Evolutionary conservation across 2,888 invertebrate species (phyloP).

Genomic region (Papilio demoleus): DNA sequence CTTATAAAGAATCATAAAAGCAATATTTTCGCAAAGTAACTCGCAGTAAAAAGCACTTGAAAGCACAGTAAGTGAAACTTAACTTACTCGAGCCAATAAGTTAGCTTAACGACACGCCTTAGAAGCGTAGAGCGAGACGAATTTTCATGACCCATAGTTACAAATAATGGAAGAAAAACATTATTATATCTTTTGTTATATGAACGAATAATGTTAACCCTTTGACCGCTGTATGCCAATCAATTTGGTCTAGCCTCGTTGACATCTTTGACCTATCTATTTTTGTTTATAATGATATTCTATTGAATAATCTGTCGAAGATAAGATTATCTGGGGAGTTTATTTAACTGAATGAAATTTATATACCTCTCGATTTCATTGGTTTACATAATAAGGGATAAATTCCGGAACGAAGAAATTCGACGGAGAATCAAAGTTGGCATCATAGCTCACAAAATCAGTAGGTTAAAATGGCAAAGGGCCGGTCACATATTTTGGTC

Average conservation of each 20-base stretch:
- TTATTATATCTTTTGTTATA: constrained; percentile 52
- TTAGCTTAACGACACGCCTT: constrained; percentile 59
- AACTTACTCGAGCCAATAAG: constrained; percentile 56
- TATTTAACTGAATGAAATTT: too few species aligned
- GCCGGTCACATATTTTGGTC: too few species aligned
- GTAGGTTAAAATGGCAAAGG: too few species aligned
- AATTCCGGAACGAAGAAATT: too few species aligned
- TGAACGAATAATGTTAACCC: constrained; percentile 43
- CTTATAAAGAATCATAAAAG: background rate
- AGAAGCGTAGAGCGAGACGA: constrained; percentile 54
- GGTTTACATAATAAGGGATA: too few species aligned
- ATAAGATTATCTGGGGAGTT: too few species aligned
- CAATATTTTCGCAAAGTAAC: constrained; percentile 18
- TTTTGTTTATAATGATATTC: background rate
- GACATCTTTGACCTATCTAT: background rate
- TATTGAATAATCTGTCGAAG: too few species aligned
- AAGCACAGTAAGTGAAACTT: constrained; percentile 51
- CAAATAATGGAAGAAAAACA: constrained; percentile 73
- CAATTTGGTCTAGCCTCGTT: background rate
- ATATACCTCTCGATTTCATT: too few species aligned
- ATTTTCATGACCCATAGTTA: constrained; percentile 57
- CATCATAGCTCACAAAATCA: too few species aligned
- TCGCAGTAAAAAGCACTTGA: constrained; percentile 42
- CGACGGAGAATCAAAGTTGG: too few species aligned
- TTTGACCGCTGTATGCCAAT: constrained; percentile 26